A percentile compares a stretch with the other conserved stretches of the same genome.
Conservation (phyloP, 2,113 vertebrate genomes). For the Syngnathus floridae region DNA sequence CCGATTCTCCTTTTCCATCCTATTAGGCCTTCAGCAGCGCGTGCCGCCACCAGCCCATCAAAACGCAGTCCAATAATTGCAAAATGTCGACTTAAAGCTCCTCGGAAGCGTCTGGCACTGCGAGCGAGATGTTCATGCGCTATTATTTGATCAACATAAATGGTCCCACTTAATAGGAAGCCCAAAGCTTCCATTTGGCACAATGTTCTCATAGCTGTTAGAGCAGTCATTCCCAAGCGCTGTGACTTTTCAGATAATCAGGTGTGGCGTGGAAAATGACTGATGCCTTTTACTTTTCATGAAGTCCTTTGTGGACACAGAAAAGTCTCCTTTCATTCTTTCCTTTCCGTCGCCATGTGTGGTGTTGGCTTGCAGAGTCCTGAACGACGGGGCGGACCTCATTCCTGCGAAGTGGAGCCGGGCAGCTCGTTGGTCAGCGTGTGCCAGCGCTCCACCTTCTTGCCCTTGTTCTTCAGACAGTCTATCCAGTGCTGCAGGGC, state of each 20-base stretch:
- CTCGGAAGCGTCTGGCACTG: slow-evolving; percentile 58
- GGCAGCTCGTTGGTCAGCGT: slow-evolving; percentile 84
- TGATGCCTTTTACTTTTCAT: not conserved
- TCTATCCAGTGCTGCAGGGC: slow-evolving; percentile 81
- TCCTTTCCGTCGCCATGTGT: not conserved
- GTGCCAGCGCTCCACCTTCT: slow-evolving; percentile 83
- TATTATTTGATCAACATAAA: not conserved
- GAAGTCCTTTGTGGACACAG: slow-evolving; percentile 40
- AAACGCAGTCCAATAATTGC: slow-evolving; percentile 23
- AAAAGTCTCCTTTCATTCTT: slow-evolving; percentile 17
- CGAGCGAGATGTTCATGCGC: not conserved
- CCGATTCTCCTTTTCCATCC: slow-evolving; percentile 26
- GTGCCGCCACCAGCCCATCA: slow-evolving; percentile 8
- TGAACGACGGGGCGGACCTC: slow-evolving; percentile 9
- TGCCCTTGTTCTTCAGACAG: slow-evolving; percentile 79
- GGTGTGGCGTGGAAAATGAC: not conserved
- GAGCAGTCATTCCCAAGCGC: not conserved
- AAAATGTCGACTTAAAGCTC: slow-evolving; percentile 49
- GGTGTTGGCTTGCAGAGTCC: not conserved
- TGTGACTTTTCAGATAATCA: not conserved
- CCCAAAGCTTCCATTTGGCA: not conserved
- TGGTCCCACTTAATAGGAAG: not conserved
- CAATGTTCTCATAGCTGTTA: not conserved
- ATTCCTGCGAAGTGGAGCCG: slow-evolving; percentile 71
- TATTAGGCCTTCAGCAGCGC: slow-evolving; percentile 31